These are phyloP conservation scores for Limnephilus lunatus DNA, from an alignment of 2,888 invertebrate genomes.

Conservation along the genomic window DNA sequence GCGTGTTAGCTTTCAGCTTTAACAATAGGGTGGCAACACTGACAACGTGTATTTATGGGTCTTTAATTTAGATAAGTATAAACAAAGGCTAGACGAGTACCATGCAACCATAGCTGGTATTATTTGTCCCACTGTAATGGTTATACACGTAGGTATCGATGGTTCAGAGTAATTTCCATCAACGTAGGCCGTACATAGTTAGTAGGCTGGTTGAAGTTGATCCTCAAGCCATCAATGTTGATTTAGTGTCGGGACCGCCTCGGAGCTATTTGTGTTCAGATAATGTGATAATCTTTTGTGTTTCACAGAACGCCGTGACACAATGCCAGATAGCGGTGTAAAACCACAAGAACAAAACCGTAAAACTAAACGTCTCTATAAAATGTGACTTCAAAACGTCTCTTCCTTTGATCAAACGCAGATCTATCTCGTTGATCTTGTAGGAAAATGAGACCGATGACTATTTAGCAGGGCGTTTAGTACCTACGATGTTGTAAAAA, in stretches of 20 bases:
- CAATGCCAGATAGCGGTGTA: slow-evolving; percentile 11
- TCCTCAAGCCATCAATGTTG: neutral
- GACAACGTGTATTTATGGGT: too few relatives aligned
- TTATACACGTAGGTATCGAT: neutral
- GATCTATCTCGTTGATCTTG: too few relatives aligned
- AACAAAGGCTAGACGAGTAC: too few relatives aligned
- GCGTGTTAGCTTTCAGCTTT: too few relatives aligned
- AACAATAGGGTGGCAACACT: too few relatives aligned
- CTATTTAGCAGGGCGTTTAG: too few relatives aligned
- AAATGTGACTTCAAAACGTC: neutral
- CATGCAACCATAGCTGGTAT: neutral
- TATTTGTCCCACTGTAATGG: neutral
- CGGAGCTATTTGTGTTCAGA: slow-evolving; percentile 26
- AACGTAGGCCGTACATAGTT: neutral
- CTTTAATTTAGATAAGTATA: too few relatives aligned
- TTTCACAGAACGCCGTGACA: neutral
- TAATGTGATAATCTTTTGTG: slow-evolving; percentile 30
- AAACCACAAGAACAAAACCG: slow-evolving; percentile 16
- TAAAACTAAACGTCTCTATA: slow-evolving; percentile 30
- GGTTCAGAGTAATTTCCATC: neutral
- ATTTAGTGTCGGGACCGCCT: slow-evolving; percentile 24
- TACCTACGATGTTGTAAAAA: too few relatives aligned
- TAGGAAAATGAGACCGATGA: too few relatives aligned
- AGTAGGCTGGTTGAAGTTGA: neutral
- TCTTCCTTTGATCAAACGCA: neutral